Evolutionary conservation across 2,797 vertebrate species (phyloP).

Genomic region (Lithobates pipiens): DNA sequence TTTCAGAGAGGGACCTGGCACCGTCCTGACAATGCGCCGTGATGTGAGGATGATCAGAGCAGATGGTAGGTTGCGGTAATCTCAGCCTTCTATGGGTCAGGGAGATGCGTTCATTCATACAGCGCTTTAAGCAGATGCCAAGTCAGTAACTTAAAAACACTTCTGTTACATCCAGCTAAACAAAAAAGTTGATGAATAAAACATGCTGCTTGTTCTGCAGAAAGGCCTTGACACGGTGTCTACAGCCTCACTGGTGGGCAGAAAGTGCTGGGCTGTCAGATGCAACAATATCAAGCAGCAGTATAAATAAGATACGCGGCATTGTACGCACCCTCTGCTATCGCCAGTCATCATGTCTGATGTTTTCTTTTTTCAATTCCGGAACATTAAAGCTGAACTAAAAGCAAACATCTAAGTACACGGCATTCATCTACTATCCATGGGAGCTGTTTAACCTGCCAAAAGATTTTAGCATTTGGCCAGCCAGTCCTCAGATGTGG

Average conservation of each 20-base stretch:
- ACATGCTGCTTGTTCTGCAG: constrained; percentile 42
- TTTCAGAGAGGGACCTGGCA: constrained; percentile 30
- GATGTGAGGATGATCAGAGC: constrained; percentile 26
- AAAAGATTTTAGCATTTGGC: too few species aligned
- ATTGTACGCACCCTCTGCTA: background rate
- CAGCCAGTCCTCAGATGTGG: too few species aligned
- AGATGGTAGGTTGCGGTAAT: background rate
- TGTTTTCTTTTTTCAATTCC: background rate
- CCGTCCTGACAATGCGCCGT: constrained; percentile 13
- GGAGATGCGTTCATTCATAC: constrained; percentile 46
- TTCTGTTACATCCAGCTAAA: constrained; percentile 35
- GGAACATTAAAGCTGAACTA: background rate
- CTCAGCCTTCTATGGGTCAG: constrained; percentile 37
- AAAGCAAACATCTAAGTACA: background rate
- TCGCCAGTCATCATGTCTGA: background rate
- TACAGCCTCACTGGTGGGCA: constrained; percentile 26
- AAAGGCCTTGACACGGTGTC: constrained; percentile 47
- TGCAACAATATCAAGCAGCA: constrained; percentile 4
- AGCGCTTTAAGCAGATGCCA: constrained; percentile 52
- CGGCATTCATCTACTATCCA: too few species aligned
- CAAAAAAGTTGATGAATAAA: constrained; percentile 51
- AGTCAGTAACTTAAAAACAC: constrained; percentile 57
- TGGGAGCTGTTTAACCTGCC: too few species aligned
- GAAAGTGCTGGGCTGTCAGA: constrained; percentile 38
- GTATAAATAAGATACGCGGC: background rate